Conservation (phyloP, 2,113 vertebrate species). For the Mobula birostris region DNA sequence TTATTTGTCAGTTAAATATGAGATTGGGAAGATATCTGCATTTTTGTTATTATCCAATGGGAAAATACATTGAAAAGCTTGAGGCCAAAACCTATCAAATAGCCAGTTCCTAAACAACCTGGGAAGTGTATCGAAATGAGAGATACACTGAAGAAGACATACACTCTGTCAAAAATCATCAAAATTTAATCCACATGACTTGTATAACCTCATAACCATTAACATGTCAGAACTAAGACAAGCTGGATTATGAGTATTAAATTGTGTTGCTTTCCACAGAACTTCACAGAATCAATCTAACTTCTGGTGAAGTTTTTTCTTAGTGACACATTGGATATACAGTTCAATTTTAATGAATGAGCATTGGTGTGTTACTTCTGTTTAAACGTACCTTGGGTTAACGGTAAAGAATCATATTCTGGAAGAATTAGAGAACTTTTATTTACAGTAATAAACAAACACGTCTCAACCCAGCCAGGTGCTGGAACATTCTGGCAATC, state of each 20-base stretch:
- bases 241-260: not conserved
- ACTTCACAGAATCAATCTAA: not conserved
- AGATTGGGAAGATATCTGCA: not conserved
- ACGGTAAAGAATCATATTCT: too few relatives aligned
- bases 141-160: not conserved
- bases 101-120: not conserved
- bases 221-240: not conserved
- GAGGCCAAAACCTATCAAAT: not conserved
- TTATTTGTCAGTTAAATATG: not conserved
- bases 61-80: constrained; percentile 1
- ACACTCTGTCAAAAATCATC: constrained; percentile 23
- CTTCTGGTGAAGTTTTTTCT: not conserved
- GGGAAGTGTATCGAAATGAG: not conserved
- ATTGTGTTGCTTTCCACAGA: not conserved
- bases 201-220: not conserved
- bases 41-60: not conserved
- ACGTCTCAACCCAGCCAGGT: too few relatives aligned
- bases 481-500: too few relatives aligned
- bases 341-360: not conserved
- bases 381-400: too few relatives aligned
- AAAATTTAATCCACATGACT: not conserved
- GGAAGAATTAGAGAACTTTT: too few relatives aligned
- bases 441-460: too few relatives aligned
- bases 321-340: not conserved
- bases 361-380: too few relatives aligned